Percentiles rank a stretch among this genome's conserved stretches.
These are phyloP conservation scores for Ophiodon elongatus DNA, from an alignment of 2,113 vertebrate species.

Conservation along the genomic window DNA sequence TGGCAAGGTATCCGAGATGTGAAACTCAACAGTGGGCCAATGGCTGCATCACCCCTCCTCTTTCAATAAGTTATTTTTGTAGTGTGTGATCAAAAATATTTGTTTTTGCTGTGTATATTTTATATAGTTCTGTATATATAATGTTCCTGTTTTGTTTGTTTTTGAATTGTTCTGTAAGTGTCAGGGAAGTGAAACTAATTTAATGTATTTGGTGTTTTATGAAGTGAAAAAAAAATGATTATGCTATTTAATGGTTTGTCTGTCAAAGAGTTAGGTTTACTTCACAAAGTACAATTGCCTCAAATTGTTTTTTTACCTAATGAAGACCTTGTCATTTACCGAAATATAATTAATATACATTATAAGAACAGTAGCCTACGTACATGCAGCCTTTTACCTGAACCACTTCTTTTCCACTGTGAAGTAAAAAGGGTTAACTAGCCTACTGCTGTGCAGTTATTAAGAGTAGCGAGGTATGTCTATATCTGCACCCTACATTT, in stretches of 20 bases:
- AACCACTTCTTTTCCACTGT: constrained; percentile 54
- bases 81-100: constrained; percentile 58
- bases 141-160: constrained; percentile 65
- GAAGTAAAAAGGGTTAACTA: constrained; percentile 30
- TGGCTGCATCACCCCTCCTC: constrained; percentile 60
- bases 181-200: constrained; percentile 77
- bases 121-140: constrained; percentile 69
- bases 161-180: constrained; percentile 67
- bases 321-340: constrained; percentile 36
- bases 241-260: constrained; percentile 63
- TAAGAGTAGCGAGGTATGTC: constrained; percentile 36
- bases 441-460: constrained; percentile 73
- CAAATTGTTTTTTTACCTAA: constrained; percentile 20
- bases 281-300: constrained; percentile 43
- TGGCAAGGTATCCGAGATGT: constrained; percentile 18
- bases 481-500: constrained; percentile 33
- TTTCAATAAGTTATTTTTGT: constrained; percentile 70
- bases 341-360: constrained; percentile 30
- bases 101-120: constrained; percentile 69
- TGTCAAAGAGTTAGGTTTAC: constrained; percentile 57
- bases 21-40: constrained; percentile 34
- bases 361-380: constrained; percentile 16
- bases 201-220: constrained; percentile 69
- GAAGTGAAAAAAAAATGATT: constrained; percentile 54
- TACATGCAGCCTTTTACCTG: constrained; percentile 42